Evolutionary conservation across 2,113 vertebrate genomes (phyloP).

Genomic region (Notothenia coriiceps): DNA sequence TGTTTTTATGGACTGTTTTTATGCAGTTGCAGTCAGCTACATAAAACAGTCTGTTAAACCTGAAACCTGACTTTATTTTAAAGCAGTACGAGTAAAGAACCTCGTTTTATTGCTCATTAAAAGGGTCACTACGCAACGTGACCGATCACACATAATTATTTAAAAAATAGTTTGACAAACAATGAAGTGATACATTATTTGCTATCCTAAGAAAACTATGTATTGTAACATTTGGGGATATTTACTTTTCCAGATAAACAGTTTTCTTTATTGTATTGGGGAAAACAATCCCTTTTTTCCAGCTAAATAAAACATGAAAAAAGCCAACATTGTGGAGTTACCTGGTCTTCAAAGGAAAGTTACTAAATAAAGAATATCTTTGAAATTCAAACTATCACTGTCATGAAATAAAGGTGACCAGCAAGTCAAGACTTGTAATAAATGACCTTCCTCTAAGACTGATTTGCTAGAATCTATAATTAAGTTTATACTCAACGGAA

Average conservation of each 20-base stretch:
- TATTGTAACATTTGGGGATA: neutral
- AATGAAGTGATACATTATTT: neutral
- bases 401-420: neutral
- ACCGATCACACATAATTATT: neutral
- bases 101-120: neutral
- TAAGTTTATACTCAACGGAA: neutral
- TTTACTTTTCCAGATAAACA: neutral
- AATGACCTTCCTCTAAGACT: neutral
- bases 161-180: neutral
- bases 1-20: conserved; percentile 42
- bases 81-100: neutral
- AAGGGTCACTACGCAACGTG: neutral
- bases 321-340: neutral
- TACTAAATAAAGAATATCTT: neutral
- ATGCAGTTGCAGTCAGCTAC: conserved; percentile 6
- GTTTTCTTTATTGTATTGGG: neutral
- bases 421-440: neutral
- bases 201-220: neutral
- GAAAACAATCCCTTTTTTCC: neutral
- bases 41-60: conserved; percentile 39
- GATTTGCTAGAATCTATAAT: neutral
- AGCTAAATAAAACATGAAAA: conserved; percentile 3
- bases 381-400: neutral
- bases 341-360: neutral
- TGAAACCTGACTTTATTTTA: neutral